Evolutionary conservation across 2,888 invertebrate genomes (phyloP), one percentile per base, ranked within the genome.

Genomic region (Ormia ochracea): DNA sequence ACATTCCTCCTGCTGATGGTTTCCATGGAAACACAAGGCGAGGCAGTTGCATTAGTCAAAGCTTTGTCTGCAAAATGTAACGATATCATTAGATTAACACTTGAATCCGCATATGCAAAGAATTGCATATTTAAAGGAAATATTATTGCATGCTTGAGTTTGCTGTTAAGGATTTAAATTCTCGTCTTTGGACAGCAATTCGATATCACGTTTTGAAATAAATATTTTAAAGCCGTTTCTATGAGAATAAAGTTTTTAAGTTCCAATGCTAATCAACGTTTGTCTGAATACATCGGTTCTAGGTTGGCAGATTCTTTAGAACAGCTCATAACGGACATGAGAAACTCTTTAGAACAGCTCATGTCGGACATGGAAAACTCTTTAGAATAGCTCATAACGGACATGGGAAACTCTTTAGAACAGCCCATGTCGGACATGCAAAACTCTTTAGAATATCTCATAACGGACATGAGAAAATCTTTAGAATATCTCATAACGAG

Each of bases 61-160:
- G 43, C 41, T 41, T 61, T 31, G 61, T 54, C 45, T 61, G 56
- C 52, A 56, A 70, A 56, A 56, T 73, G 41, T 36, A 50, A 56
- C 76, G 72, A 73, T 41, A 58, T 68, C 73, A 76, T 80, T 80
- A 63, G 72, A 80, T 76, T 76, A 76, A 75, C 68, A 76, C 80
- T 68, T 65, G 52, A 36, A 59, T 21, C 72, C 43, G 28, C 31
- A 56, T 9, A 58, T n/a, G n/a, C n/a, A n/a, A n/a, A n/a, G n/a
- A n/a, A n/a, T n/a, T n/a, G n/a, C n/a, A n/a, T 63, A 17, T 41
- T 14, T 45, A 17, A 28, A 12, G 4, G 17, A 38, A 10, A 12
- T 38, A 33, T 19, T 63, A n/a, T 63, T 52, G 33, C 23, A 17
- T 31, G 26, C 23, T 59, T 66, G 3, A 9, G 33, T 26, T 10